phyloP scores from a whole-genome alignment of 2,888 invertebrate species.

The Phymatocera aterrima region DNA sequence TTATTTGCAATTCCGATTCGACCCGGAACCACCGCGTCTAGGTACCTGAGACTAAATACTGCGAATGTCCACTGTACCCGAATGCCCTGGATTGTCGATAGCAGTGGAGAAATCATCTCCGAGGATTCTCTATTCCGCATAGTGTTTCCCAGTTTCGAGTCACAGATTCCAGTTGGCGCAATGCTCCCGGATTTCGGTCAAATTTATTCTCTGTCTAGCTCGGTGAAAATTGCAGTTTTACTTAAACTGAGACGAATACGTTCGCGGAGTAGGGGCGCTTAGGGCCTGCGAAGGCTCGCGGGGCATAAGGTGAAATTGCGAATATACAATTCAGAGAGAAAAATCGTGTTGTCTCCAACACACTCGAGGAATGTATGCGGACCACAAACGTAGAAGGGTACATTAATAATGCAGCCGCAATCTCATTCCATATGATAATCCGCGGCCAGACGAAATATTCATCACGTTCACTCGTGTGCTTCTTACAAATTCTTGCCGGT shows the following conservation, averaged over 20 bases:
- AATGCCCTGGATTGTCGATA: background rate
- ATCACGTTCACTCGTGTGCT: slow-evolving; percentile 61
- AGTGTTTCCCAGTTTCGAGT: no score
- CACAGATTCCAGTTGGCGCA: background rate
- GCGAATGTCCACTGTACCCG: background rate
- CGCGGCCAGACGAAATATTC: slow-evolving; percentile 68
- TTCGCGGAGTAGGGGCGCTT: slow-evolving; percentile 27
- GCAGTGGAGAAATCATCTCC: background rate
- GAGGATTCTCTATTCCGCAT: no score
- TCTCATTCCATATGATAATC: slow-evolving; percentile 72
- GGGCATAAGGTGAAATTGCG: slow-evolving; percentile 40
- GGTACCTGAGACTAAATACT: background rate
- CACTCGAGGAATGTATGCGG: slow-evolving; percentile 51
- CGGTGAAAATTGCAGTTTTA: background rate
- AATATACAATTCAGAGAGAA: slow-evolving; percentile 53
- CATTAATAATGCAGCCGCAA: slow-evolving; percentile 70
- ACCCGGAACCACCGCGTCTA: background rate
- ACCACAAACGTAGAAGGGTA: slow-evolving; percentile 51
- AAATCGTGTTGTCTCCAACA: slow-evolving; percentile 60
- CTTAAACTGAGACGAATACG: slow-evolving; percentile 21
- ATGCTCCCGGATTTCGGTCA: background rate
- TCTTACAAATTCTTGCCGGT: slow-evolving; percentile 50
- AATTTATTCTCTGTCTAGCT: background rate
- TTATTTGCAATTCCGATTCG: background rate
- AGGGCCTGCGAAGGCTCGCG: slow-evolving; percentile 37